phyloP scores from a whole-genome alignment of 2,797 vertebrate genomes.

The Melanotaenia boesemani region DNA sequence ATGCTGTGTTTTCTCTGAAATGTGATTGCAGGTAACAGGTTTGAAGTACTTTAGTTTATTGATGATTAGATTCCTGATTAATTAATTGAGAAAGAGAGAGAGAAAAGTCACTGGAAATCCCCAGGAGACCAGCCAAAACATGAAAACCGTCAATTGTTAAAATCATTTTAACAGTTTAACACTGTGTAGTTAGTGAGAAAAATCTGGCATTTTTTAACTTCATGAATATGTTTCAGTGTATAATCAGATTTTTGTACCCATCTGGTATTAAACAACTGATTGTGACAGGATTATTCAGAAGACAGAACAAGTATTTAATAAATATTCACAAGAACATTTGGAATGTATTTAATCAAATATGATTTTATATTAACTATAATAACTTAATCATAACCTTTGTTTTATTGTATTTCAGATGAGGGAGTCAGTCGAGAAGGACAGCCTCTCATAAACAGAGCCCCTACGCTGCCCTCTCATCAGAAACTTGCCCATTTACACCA shows the following conservation, averaged over 20 bases:
- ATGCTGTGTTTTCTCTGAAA: not conserved
- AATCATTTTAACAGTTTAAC: not conserved
- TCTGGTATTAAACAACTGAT: no score
- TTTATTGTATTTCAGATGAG: slow-evolving; percentile 17
- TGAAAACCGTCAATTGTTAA: not conserved
- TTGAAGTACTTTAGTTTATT: not conserved
- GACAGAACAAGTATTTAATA: not conserved
- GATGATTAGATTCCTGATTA: not conserved
- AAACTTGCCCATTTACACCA: rapidly evolving
- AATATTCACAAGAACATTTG: not conserved
- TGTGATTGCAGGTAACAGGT: not conserved
- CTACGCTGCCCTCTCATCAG: slow-evolving; percentile 4
- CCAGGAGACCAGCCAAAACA: not conserved
- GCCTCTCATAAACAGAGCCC: rapidly evolving
- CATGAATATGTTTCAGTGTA: not conserved
- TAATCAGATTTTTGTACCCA: not conserved
- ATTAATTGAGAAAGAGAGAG: not conserved
- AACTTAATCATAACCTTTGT: not conserved
- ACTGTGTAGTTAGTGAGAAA: not conserved
- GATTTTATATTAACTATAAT: not conserved
- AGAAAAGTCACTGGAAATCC: not conserved
- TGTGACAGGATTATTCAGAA: no score
- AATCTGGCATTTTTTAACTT: not conserved
- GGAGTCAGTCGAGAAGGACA: rapidly evolving
- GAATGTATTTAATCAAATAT: not conserved